Conservation (phyloP, 2,888 invertebrate species). For the Agrotis exclamationis region DNA sequence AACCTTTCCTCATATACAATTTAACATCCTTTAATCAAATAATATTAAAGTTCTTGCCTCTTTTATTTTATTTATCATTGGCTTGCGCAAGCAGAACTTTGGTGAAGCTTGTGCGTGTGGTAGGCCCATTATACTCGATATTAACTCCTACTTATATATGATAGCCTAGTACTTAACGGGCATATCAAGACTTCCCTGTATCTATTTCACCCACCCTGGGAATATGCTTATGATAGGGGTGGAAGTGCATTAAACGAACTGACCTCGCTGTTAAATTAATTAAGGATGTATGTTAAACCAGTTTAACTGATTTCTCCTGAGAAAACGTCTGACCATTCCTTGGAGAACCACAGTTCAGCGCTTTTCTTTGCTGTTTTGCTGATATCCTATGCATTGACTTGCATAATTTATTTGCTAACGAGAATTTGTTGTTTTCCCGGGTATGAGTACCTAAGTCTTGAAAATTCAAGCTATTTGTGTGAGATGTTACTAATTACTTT, state of each 20-base stretch:
- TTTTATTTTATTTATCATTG: too few species aligned
- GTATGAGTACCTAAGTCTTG: neutral
- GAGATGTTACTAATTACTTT: too few species aligned
- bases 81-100: too few species aligned
- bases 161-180: too few species aligned
- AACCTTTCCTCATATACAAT: too few species aligned
- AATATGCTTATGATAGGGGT: constrained; percentile 13
- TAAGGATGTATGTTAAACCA: constrained; percentile 26
- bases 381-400: neutral
- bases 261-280: constrained; percentile 18
- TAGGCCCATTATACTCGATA: too few species aligned
- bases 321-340: neutral
- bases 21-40: too few species aligned
- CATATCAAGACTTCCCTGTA: neutral
- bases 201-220: neutral
- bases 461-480: too few species aligned
- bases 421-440: neutral
- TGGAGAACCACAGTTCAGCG: too few species aligned
- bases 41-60: too few species aligned
- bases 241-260: constrained; percentile 15
- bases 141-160: too few species aligned
- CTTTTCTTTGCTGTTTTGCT: neutral
- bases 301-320: constrained; percentile 24
- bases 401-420: neutral
- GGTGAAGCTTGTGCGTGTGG: too few species aligned